Percentiles rank a stretch among this genome's conserved stretches.
These are phyloP conservation scores for Diceros bicornis DNA, from an alignment of 2,797 vertebrate species.

Conservation along the genomic window DNA sequence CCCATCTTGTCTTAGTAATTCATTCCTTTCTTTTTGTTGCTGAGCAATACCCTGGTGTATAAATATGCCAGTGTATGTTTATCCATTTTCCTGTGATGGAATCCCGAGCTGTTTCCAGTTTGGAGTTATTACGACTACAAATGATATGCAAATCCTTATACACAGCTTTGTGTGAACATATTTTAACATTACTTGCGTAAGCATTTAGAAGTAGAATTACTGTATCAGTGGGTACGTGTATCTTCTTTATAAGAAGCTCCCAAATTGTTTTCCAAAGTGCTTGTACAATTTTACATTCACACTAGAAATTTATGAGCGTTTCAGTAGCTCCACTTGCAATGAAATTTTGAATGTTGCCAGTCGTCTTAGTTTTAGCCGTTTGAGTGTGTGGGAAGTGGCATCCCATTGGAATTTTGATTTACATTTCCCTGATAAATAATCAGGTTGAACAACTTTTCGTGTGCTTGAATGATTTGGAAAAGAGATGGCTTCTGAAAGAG, in stretches of 20 bases:
- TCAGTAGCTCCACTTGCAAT: background rate
- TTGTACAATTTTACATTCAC: background rate
- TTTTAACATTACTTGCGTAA: background rate
- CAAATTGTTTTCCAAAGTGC: constrained; percentile 4
- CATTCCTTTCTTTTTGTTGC: background rate
- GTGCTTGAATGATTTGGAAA: background rate
- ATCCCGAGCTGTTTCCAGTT: background rate
- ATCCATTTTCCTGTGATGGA: background rate
- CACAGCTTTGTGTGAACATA: background rate
- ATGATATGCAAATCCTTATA: background rate
- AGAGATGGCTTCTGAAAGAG: background rate
- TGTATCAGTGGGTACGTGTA: background rate
- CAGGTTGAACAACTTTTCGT: background rate
- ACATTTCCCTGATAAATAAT: constrained; percentile 17
- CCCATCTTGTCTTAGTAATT: background rate
- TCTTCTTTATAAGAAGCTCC: background rate
- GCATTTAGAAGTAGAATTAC: background rate
- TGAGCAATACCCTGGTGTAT: background rate
- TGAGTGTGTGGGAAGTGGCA: background rate
- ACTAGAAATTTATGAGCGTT: background rate
- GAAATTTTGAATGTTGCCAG: background rate
- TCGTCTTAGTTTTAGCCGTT: background rate
- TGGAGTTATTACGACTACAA: background rate
- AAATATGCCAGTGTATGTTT: background rate
- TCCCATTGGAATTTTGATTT: background rate